A percentile compares a stretch with the other conserved stretches of the same genome.
phyloP scores from a whole-genome alignment of 2,888 invertebrate species.

The Apotomis turbidana region DNA sequence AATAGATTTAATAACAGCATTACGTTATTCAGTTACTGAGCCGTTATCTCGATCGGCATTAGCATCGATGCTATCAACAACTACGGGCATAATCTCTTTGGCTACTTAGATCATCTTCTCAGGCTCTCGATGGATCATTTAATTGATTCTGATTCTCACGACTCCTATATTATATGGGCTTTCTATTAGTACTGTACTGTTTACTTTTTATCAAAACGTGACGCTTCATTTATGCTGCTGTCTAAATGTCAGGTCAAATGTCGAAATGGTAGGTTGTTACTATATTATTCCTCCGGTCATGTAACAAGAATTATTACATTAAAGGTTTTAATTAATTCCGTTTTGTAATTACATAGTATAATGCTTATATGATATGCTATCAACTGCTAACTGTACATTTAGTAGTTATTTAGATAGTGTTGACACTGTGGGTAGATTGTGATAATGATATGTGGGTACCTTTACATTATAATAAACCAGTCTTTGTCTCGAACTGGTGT shows the following conservation, averaged over 20 bases:
- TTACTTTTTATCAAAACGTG: conserved; percentile 37
- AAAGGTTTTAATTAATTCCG: conserved; percentile 8
- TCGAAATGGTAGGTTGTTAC: conserved; percentile 21
- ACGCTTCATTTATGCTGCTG: conserved; percentile 30
- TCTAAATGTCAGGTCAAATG: conserved; percentile 36
- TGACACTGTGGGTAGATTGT: no score
- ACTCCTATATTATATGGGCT: conserved; percentile 36
- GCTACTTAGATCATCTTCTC: conserved; percentile 56
- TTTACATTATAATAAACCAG: no score
- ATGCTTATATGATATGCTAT: not conserved
- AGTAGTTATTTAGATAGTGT: not conserved
- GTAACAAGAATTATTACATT: conserved; percentile 26
- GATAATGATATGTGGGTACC: no score
- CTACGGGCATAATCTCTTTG: conserved; percentile 53
- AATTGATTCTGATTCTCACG: conserved; percentile 45
- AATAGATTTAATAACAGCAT: conserved; percentile 51
- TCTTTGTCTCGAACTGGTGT: no score
- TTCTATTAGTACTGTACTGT: conserved; percentile 38
- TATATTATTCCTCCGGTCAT: conserved; percentile 15
- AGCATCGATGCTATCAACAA: conserved; percentile 56
- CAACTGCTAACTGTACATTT: not conserved
- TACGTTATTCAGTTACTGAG: conserved; percentile 60
- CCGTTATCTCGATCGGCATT: conserved; percentile 58
- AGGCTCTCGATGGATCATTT: conserved; percentile 50
- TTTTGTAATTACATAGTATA: conserved; percentile 3